phyloP scores from a whole-genome alignment of 2,113 vertebrate species.

The Pelodiscus sinensis region DNA sequence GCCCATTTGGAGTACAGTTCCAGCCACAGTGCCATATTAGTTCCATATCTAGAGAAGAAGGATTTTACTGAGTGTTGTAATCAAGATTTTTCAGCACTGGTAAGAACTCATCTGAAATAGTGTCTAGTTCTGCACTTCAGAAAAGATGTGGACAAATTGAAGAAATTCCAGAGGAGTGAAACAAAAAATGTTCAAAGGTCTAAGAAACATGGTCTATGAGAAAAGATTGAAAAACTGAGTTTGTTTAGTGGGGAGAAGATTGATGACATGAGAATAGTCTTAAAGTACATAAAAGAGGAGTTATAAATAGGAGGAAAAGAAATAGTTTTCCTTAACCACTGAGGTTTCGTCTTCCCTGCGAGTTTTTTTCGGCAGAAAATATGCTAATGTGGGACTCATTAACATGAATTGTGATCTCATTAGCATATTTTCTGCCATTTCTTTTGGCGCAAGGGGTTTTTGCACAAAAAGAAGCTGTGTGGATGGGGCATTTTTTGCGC shows the following conservation, averaged over 20 bases:
- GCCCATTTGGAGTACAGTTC: neutral
- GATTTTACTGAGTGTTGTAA: neutral
- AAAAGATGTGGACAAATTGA: neutral
- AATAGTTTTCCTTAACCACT: neutral
- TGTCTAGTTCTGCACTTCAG: neutral
- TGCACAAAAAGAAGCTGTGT: too few species aligned
- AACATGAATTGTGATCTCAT: too few species aligned
- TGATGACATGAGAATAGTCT: too few species aligned
- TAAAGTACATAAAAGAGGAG: too few species aligned
- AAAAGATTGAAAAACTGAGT: neutral
- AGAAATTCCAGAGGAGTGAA: neutral
- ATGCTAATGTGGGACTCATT: too few species aligned
- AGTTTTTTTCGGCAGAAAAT: too few species aligned
- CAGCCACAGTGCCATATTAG: neutral
- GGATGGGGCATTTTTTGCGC: too few species aligned
- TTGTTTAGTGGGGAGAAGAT: neutral
- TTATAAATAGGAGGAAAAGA: neutral
- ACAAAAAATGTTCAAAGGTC: neutral
- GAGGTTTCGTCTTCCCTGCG: neutral
- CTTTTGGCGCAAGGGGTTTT: too few species aligned
- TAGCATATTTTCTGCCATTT: too few species aligned
- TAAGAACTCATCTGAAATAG: neutral
- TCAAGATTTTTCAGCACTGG: neutral
- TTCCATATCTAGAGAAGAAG: neutral
- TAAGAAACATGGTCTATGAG: neutral